A percentile compares a stretch with the other conserved stretches of the same genome.
Conservation (phyloP, 2,888 invertebrate genomes). For the Scaptomyza reducta region DNA sequence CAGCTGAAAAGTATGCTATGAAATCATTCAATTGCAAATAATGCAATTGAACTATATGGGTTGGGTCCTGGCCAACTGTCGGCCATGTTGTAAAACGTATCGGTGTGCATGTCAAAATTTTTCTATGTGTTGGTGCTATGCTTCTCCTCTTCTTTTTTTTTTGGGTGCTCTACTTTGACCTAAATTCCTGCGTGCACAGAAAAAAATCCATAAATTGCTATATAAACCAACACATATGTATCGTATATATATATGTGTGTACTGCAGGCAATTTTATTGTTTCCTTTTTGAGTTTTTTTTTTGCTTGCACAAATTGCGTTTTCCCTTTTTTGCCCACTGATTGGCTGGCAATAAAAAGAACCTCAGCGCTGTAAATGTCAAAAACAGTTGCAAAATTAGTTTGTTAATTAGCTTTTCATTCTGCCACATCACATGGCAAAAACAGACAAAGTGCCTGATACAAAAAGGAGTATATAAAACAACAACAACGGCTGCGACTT, state of each 20-base stretch:
- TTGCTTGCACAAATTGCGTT: conserved; percentile 38
- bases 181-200: conserved; percentile 38
- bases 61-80: conserved; percentile 23
- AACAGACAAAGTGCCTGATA: conserved; percentile 46
- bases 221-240: conserved; percentile 4
- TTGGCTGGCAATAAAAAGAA: conserved; percentile 50
- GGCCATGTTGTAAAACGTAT: conserved; percentile 27
- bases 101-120: conserved; percentile 7
- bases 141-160: conserved; percentile 1
- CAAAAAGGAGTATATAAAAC: conserved; percentile 7
- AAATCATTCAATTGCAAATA: conserved; percentile 54
- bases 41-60: conserved; percentile 57
- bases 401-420: conserved; percentile 78
- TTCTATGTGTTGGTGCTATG: conserved; percentile 12
- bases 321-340: conserved; percentile 22
- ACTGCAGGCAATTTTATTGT: conserved; percentile 5
- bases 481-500: conserved; percentile 36
- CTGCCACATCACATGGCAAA: conserved; percentile 56
- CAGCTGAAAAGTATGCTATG: conserved; percentile 60
- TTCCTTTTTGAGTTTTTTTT: conserved; percentile 19
- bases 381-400: conserved; percentile 75
- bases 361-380: conserved; percentile 70
- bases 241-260: conserved; percentile 3
- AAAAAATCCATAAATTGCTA: conserved; percentile 52
- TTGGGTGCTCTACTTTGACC: conserved; percentile 51